Conservation (phyloP, 2,888 invertebrate genomes). For the Nematopogon swammerdamellus region DNA sequence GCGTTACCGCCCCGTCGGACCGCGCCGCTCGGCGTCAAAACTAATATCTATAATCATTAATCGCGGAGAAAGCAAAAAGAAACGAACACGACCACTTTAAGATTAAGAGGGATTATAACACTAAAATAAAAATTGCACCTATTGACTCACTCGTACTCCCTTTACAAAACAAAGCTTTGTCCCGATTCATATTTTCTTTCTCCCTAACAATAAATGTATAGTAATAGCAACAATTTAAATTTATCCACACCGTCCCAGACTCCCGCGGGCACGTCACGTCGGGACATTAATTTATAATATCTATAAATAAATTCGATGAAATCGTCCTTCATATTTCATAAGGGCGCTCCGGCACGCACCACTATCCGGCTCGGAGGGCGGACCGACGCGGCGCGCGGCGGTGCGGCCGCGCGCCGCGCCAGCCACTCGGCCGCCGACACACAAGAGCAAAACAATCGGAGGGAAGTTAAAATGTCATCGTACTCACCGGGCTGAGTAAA, state of each 20-base stretch:
- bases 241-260: constrained; percentile 46
- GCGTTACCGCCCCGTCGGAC: too few relatives aligned
- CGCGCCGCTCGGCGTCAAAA: too few relatives aligned
- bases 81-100: not conserved
- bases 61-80: not conserved
- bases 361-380: constrained; percentile 19
- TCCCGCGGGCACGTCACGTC: constrained; percentile 37
- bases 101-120: constrained; percentile 15
- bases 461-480: constrained; percentile 16
- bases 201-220: constrained; percentile 48
- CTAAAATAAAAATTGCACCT: constrained; percentile 52
- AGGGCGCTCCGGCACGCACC: constrained; percentile 26
- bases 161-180: constrained; percentile 40
- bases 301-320: constrained; percentile 57
- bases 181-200: constrained; percentile 44
- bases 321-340: constrained; percentile 40
- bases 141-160: constrained; percentile 49
- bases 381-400: not conserved
- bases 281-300: constrained; percentile 48
- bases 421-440: constrained; percentile 4
- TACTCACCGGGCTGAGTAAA: constrained; percentile 26
- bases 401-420: not conserved
- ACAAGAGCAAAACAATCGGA: not conserved
- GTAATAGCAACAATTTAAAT: constrained; percentile 50
- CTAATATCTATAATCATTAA: too few relatives aligned